Evolutionary conservation across 1,140 invertebrate genomes (phyloP), one percentile per base, ranked within the genome.

Genomic region (Listronotus bonariensis): DNA sequence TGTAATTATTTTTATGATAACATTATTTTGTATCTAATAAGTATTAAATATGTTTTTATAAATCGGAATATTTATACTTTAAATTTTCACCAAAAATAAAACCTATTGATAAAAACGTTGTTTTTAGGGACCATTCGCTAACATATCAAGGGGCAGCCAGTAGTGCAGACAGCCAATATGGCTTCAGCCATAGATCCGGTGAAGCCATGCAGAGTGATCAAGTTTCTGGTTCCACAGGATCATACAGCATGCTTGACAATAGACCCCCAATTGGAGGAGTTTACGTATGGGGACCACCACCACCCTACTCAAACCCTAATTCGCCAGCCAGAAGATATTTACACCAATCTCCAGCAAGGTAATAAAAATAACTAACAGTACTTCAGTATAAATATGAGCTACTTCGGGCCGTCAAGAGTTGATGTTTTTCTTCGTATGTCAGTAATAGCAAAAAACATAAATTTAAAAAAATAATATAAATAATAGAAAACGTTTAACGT

Each of bases 301-400:
- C 89, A 2, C 88, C 88, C 0, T 90, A 90, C 72, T 88, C 87
- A 51, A 87, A 89, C 70, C 88, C 87, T 5, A 87, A 87, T 62
- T 87, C 86, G 72, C 86, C 86, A 3, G 86, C 85, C 0, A 78
- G 86, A 60, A 59, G 75, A 43, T 59, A 56, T 32, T 46, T 75
- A 7, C 65, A 72, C 18, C 69, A 75, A 32, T 77, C 75, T 0
- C 76, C 76, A 15, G 60, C 71, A 49, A 60, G 76, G 70, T 76
- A 72, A 36, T 14, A 48, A n/a, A n/a, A n/a, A n/a, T n/a, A n/a
- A n/a, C n/a, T n/a, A n/a, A n/a, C n/a, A n/a, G n/a, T n/a, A n/a
- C n/a, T n/a, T n/a, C n/a, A n/a, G n/a, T n/a, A n/a, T n/a, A n/a
- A n/a, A n/a, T n/a, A n/a, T n/a, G n/a, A n/a, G n/a, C n/a, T n/a